phyloP scores from a whole-genome alignment of 2,888 invertebrate species.

The Nemotelus nigrinus region DNA sequence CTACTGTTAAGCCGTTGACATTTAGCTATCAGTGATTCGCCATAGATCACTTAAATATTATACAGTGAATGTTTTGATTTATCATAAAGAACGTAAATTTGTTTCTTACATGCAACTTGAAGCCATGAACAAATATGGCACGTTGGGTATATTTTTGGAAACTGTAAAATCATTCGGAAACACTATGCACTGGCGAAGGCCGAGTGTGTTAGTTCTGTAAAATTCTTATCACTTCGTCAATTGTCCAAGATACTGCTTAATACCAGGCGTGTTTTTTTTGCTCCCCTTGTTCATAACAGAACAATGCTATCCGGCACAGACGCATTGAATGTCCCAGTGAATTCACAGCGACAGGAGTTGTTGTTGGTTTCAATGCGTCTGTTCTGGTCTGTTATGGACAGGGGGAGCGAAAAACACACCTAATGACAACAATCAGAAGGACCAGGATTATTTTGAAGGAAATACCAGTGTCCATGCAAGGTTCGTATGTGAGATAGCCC shows the following conservation, averaged over 20 bases:
- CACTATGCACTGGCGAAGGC: constrained; percentile 70
- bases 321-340: too few species aligned
- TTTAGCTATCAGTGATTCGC: too few species aligned
- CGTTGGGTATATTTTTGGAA: constrained; percentile 71
- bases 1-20: too few species aligned
- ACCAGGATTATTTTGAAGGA: constrained; percentile 66
- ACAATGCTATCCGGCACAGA: too few species aligned
- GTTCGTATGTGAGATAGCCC: constrained; percentile 75
- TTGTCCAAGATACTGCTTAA: constrained; percentile 68
- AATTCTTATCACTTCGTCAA: constrained; percentile 69
- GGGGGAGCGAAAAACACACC: too few species aligned
- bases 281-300: too few species aligned
- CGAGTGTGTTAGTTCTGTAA: constrained; percentile 68
- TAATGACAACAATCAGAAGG: constrained; percentile 54
- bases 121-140: constrained; percentile 69
- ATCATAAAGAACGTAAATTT: constrained; percentile 73
- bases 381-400: too few species aligned
- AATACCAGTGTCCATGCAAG: constrained; percentile 77
- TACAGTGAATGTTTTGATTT: too few species aligned
- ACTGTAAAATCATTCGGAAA: constrained; percentile 76
- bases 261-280: too few species aligned
- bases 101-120: constrained; percentile 75
- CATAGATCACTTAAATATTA: too few species aligned
- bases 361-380: too few species aligned
- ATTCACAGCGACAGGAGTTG: too few species aligned